A percentile compares a stretch with the other conserved stretches of the same genome.
Conservation (phyloP, 2,888 invertebrate genomes). For the Rhodophaea formosa region DNA sequence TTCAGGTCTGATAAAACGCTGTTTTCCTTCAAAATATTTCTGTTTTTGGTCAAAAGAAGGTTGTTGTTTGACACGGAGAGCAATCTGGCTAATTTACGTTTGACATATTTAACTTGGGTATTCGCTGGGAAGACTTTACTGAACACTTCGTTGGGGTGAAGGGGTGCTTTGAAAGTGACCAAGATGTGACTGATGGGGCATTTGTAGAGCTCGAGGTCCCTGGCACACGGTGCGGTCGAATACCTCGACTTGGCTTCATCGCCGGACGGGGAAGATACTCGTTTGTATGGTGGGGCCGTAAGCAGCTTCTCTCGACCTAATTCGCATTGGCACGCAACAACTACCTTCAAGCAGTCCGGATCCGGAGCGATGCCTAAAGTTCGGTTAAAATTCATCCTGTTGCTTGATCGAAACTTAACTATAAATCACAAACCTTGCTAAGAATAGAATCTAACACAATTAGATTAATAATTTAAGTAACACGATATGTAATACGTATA, state of each 20-base stretch:
- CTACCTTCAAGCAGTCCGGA: constrained; percentile 47
- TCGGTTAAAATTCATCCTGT: constrained; percentile 40
- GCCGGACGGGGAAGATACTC: constrained; percentile 35
- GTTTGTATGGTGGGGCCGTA: constrained; percentile 66
- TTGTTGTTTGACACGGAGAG: constrained; percentile 62
- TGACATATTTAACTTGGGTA: constrained; percentile 66
- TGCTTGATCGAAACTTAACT: not conserved
- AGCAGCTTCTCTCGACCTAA: constrained; percentile 70
- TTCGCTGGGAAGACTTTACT: constrained; percentile 71
- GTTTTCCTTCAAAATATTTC: constrained; percentile 67
- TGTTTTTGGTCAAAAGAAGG: constrained; percentile 64
- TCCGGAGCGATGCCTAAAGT: constrained; percentile 53
- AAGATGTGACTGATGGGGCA: constrained; percentile 68
- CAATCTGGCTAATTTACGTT: constrained; percentile 69
- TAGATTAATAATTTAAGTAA: constrained; percentile 11
- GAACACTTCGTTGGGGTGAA: constrained; percentile 61
- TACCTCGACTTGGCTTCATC: constrained; percentile 53
- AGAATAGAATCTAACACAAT: constrained; percentile 12
- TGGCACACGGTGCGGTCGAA: constrained; percentile 61
- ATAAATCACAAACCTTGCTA: not conserved
- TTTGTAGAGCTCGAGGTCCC: constrained; percentile 58
- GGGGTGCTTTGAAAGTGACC: constrained; percentile 65
- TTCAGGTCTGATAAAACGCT: constrained; percentile 61
- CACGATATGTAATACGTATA: not conserved
- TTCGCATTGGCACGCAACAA: constrained; percentile 66